Conservation (phyloP, 2,113 vertebrate genomes). For the Trogon melanurus region DNA sequence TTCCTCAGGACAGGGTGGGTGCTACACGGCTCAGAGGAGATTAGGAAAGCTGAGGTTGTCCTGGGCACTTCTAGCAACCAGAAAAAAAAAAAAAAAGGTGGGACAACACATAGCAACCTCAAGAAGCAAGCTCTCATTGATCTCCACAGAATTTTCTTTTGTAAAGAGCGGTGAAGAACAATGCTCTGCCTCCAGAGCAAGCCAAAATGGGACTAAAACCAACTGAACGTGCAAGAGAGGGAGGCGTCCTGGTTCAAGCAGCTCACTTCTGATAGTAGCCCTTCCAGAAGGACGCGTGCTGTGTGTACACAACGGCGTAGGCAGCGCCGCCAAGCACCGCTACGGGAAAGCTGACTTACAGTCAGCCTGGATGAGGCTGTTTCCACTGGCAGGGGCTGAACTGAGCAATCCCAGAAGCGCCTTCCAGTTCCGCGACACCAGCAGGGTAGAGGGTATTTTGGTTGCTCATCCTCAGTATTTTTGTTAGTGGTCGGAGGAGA, state of each 20-base stretch:
- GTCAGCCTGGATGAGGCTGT: background rate
- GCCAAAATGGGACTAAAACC: background rate
- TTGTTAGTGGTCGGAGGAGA: background rate
- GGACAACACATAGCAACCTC: accelerated
- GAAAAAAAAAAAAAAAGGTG: background rate
- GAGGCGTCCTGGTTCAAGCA: background rate
- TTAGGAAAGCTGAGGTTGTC: background rate
- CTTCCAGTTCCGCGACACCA: background rate
- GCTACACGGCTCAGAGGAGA: accelerated
- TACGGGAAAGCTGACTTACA: background rate
- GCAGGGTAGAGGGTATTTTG: background rate
- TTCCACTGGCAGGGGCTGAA: background rate
- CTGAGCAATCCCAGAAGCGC: background rate
- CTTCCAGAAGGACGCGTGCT: background rate
- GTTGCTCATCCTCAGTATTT: background rate
- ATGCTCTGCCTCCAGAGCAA: background rate
- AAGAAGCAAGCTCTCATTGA: background rate
- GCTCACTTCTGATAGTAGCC: accelerated
- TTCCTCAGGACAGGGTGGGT: background rate
- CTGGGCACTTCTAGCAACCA: background rate
- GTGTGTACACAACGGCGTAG: background rate
- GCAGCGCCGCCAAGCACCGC: background rate
- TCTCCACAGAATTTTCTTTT: background rate
- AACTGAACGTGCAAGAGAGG: background rate
- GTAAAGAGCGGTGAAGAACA: background rate